phyloP scores from a whole-genome alignment of 2,797 vertebrate genomes.

The Hydrophis major region DNA sequence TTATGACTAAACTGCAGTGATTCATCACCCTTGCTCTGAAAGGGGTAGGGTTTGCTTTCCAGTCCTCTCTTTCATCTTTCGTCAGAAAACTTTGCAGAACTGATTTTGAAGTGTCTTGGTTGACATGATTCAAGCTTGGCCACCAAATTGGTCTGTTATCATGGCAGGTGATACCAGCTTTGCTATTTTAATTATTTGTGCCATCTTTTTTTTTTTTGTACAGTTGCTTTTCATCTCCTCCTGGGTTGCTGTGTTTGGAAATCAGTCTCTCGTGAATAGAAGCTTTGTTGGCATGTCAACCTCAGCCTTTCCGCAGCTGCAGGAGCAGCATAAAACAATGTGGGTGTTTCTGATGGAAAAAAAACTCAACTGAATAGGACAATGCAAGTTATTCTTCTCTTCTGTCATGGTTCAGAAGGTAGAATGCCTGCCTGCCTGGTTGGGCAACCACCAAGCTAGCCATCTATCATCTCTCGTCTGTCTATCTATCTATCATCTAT shows the following conservation, averaged over 20 bases:
- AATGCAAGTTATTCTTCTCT: neutral
- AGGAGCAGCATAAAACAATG: neutral
- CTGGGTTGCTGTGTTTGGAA: conserved; percentile 5
- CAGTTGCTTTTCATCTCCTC: conserved; percentile 3
- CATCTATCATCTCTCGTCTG: no score
- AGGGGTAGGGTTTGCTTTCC: conserved; percentile 19
- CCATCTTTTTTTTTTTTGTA: conserved; percentile 4
- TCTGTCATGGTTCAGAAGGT: neutral
- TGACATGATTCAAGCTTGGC: neutral
- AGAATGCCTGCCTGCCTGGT: neutral
- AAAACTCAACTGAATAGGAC: neutral
- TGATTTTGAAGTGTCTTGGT: conserved; percentile 12
- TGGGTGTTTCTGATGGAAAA: neutral
- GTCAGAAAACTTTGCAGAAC: conserved; percentile 9
- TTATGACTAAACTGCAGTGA: neutral
- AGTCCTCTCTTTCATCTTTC: conserved; percentile 16
- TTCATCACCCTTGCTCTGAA: conserved; percentile 4
- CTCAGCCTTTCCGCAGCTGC: neutral
- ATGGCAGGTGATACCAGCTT: conserved; percentile 3
- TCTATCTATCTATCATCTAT: no score
- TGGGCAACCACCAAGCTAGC: no score
- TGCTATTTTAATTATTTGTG: conserved; percentile 36
- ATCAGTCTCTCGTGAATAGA: neutral
- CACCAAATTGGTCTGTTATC: conserved; percentile 21
- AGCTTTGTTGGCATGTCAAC: conserved; percentile 15